Conservation (phyloP, 2,797 vertebrate species). For the Eidolon dupreanum region DNA sequence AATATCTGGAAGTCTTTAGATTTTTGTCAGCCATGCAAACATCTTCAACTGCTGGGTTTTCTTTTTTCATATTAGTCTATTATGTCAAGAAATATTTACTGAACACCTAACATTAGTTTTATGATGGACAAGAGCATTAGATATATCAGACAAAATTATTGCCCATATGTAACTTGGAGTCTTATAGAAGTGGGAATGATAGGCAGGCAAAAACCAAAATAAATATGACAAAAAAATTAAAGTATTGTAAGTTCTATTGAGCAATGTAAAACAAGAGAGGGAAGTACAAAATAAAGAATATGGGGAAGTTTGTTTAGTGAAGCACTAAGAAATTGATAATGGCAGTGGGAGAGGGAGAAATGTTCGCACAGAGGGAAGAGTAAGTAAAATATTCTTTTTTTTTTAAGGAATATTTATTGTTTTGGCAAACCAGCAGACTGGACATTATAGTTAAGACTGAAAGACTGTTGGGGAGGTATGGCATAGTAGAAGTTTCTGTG, state of each 20-base stretch:
- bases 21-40: background rate
- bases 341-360: background rate
- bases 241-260: background rate
- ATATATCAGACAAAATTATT: background rate
- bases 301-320: background rate
- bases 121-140: background rate
- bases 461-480: background rate
- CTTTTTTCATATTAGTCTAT: too few relatives aligned
- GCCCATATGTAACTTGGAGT: background rate
- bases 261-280: background rate
- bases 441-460: background rate
- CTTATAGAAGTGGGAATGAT: background rate
- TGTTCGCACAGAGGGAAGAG: background rate
- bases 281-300: background rate
- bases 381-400: background rate
- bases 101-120: background rate
- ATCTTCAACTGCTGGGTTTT: background rate
- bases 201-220: background rate
- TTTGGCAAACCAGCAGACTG: background rate
- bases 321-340: background rate
- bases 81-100: background rate
- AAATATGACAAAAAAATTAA: background rate
- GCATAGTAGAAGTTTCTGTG: background rate
- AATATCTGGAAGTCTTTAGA: background rate
- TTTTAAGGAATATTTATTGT: background rate